These are phyloP conservation scores for Cremastinae sp. DNA, from an alignment of 2,888 invertebrate species.

Conservation along the genomic window DNA sequence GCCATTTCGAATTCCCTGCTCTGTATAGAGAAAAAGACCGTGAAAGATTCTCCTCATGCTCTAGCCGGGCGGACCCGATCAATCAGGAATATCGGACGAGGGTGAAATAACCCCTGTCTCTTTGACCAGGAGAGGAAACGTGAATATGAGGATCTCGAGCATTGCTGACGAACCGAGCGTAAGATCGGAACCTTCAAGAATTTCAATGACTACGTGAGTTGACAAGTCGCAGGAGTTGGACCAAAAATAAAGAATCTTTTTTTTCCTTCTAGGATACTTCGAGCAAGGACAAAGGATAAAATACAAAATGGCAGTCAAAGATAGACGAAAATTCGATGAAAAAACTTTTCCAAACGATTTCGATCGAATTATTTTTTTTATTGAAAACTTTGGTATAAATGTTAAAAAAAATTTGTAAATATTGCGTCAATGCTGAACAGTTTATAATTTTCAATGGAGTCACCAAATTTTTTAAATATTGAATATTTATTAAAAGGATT, in stretches of 20 bases:
- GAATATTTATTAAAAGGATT: too few species aligned
- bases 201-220: background rate
- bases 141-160: conserved; percentile 39
- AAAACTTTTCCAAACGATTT: too few species aligned
- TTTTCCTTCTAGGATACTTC: background rate
- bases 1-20: conserved; percentile 58
- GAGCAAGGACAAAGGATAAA: too few species aligned
- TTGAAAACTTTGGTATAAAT: too few species aligned
- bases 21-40: conserved; percentile 14
- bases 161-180: conserved; percentile 61
- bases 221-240: too few species aligned
- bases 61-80: conserved; percentile 35
- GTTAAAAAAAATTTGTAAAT: too few species aligned
- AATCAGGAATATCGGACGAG: conserved; percentile 52
- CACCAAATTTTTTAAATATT: too few species aligned
- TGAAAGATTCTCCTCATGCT: conserved; percentile 21
- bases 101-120: conserved; percentile 37
- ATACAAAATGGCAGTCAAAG: too few species aligned
- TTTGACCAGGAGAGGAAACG: conserved; percentile 9
- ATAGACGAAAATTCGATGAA: too few species aligned
- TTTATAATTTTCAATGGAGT: too few species aligned
- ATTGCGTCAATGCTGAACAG: too few species aligned
- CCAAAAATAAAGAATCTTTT: background rate
- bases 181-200: conserved; percentile 61
- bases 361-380: too few species aligned